Conservation (phyloP, 2,113 vertebrate species). For the Stictonetta naevosa region DNA sequence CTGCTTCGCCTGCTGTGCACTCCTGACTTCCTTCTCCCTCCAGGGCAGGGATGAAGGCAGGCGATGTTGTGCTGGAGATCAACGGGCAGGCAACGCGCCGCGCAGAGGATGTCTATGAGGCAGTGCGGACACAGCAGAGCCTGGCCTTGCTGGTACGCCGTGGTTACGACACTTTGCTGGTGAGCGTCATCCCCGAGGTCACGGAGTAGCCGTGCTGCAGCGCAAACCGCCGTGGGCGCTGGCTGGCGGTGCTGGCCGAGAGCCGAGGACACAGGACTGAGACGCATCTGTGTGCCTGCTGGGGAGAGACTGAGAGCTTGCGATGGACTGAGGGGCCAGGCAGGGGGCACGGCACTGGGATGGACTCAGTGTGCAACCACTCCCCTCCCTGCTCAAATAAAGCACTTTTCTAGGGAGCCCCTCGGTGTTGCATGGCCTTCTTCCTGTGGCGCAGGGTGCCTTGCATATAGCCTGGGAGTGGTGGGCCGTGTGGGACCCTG, state of each 20-base stretch:
- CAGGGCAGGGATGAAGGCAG: slow-evolving; percentile 82
- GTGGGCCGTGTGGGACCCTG: neutral
- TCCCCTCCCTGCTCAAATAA: slow-evolving; percentile 14
- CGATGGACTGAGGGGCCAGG: neutral
- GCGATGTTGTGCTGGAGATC: slow-evolving; percentile 82
- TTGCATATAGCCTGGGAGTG: neutral
- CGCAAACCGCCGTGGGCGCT: rapidly evolving
- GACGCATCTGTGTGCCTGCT: neutral
- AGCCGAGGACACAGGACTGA: neutral
- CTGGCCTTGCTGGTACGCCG: slow-evolving; percentile 86
- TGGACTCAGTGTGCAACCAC: neutral
- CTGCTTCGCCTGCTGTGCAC: neutral
- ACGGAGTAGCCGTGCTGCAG: slow-evolving; percentile 75
- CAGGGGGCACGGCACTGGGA: neutral
- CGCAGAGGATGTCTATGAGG: slow-evolving; percentile 89
- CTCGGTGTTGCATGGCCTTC: rapidly evolving
- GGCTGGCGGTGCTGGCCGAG: rapidly evolving
- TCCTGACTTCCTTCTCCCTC: rapidly evolving
- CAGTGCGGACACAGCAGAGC: slow-evolving; percentile 81
- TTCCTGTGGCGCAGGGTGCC: neutral
- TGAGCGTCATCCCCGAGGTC: slow-evolving; percentile 87
- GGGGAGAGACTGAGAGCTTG: neutral
- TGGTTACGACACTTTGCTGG: slow-evolving; percentile 73
- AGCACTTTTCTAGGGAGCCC: slow-evolving; percentile 25
- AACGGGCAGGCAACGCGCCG: slow-evolving; percentile 78